Evolutionary conservation across 2,888 invertebrate species (phyloP), one percentile per base, ranked within the genome.

Genomic region (Tipula vernalis): DNA sequence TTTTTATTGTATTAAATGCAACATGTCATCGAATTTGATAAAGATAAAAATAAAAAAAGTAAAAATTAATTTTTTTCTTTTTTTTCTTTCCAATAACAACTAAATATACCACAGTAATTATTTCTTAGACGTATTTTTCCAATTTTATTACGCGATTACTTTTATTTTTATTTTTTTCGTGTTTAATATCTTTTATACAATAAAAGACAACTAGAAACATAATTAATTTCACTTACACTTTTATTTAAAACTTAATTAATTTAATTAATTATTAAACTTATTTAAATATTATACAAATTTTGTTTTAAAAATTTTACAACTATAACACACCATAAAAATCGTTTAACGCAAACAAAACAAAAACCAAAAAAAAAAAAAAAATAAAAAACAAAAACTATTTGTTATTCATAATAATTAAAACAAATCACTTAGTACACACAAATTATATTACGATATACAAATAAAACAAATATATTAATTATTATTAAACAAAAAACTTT

Each of bases 1-100:
- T 39, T 39, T 39, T 39, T 71, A 71, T 71, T 71, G 28, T 71
- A 71, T 71, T 71, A 71, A 71, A 71, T 71, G 71, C 71, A 71
- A 71, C 71, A 71, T 71, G 71, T 71, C 71, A 71, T 71, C 71
- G 71, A 71, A 71, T 71, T 71, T 71, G 71, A 71, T 71, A 71
- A 71, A 71, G 71, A 71, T 71, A 71, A 71, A 71, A 71, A 71
- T 71, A 28, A 71, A 51, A 15, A 15, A 51, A 51, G 15, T 15
- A 51, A 51, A 51, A 51, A 18, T 12, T 15, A 4, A 51, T 39
- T 39, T 6, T 6, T 15, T 51, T 28, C 2, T 28, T 57, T 15
- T 6, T 57, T 57, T 71, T 71, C 71, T 1, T 51, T 13, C 51
- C 51, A 51, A 15, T 51, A 51, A 28, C 28, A 28, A 28, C 10